These are phyloP conservation scores for Psittacus erithacus DNA, from an alignment of 2,113 vertebrate species.

Conservation along the genomic window DNA sequence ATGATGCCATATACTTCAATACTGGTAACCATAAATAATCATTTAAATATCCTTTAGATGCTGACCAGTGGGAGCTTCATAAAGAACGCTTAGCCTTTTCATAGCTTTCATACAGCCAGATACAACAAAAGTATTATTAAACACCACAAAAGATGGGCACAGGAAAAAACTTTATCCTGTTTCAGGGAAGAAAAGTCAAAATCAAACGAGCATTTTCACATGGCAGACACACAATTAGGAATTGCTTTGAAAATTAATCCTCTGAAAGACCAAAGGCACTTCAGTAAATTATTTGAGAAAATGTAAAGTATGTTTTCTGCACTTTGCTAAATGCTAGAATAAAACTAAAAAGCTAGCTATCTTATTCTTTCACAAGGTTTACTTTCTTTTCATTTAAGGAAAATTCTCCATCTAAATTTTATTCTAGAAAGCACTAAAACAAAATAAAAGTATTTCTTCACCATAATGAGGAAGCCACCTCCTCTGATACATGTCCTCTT, in stretches of 20 bases:
- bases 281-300: background rate
- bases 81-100: background rate
- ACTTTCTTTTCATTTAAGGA: background rate
- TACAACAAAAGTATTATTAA: background rate
- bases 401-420: background rate
- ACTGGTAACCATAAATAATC: background rate
- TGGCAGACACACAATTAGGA: background rate
- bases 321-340: background rate
- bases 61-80: background rate
- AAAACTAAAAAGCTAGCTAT: background rate
- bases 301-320: background rate
- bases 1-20: background rate
- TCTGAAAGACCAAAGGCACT: background rate
- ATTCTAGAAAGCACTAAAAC: background rate
- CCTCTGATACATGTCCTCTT: background rate
- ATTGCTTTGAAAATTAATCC: background rate
- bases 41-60: background rate
- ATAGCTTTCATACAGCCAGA: background rate
- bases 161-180: background rate
- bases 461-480: background rate
- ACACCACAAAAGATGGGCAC: accelerated
- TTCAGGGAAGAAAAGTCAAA: accelerated
- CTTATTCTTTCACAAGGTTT: background rate
- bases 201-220: background rate
- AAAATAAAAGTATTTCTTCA: background rate